Percentiles rank a stretch among this genome's conserved stretches.
Evolutionary conservation across 2,113 vertebrate species (phyloP).

Genomic region (Thalassarche chlororhynchos): DNA sequence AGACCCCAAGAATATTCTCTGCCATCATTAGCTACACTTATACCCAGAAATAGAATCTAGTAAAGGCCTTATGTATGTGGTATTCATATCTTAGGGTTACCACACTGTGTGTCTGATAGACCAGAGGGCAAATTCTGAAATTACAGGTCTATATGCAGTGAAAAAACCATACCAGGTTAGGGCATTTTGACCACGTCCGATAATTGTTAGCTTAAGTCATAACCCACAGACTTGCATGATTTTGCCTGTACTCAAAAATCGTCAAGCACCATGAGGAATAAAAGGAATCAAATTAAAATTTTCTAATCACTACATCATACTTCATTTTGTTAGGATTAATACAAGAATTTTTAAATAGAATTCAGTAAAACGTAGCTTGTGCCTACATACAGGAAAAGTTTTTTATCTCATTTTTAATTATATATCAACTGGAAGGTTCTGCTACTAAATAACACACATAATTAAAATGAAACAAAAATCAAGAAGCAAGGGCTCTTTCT

Average conservation of each 20-base stretch:
- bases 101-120: not conserved
- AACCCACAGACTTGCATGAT: not conserved
- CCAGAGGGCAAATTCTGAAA: not conserved
- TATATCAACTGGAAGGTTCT: not conserved
- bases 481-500: not conserved
- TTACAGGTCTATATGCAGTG: not conserved
- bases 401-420: not conserved
- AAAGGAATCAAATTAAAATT: not conserved
- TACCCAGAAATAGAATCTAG: not conserved
- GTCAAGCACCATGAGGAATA: not conserved
- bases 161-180: not conserved
- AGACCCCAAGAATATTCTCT: not conserved
- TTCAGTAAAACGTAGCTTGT: not conserved
- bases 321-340: not conserved
- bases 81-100: not conserved
- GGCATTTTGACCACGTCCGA: not conserved
- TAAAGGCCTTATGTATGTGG: not conserved
- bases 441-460: not conserved
- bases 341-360: not conserved
- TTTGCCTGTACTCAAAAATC: not conserved
- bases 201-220: not conserved
- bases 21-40: not conserved
- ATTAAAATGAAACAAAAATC: not conserved
- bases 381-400: not conserved
- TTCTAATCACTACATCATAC: not conserved